Base-by-base conservation (phyloP, 2,888 invertebrate species). In the Sylvicola cinctus region DNA sequence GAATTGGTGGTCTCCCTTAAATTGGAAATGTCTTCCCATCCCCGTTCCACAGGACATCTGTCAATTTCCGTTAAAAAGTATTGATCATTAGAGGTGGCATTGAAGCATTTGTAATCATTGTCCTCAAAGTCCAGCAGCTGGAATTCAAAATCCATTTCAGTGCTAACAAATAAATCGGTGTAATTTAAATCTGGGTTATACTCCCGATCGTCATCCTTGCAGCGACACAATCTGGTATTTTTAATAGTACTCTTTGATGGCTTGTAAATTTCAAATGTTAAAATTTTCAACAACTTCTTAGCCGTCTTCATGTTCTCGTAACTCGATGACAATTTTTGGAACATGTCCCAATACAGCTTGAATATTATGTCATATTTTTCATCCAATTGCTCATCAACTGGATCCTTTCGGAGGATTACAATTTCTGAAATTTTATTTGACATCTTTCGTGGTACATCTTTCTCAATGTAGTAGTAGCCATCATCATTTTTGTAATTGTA, bases 111-210 rank as follows among this genome's bases (percentile, higher is more conserved):
- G 38, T 58, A 57, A 16, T 49, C 45, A 10, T 45, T 44, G 3
- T 52, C 49, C 13, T 50, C 44, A 36, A 56, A 56, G 41, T 60
- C 59, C 3, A 58, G 39, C 14, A 59, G 33, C 30, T 51, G 54
- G 35, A 58, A 51, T 2, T 38, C 31, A 33, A 42, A 45, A 31
- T 42, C 37, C 3, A 39, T 27, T 3, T 25, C 20, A 16, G 35
- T 29, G 1, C 31, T 34, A 5, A 32, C 32, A 10, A 32, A 32
- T 14, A 36, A 30, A 20, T 20, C 20, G 5, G 20, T 20, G 8
- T 20, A 20, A 2, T 11, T 27, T 30, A 34, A 8, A 15, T 38
- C 17, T 4, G 28, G 28, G 6, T 28, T n/a, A 6, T 13, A 13
- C 5, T 13, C 28, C 4, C 7, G 12, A 13, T 28, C 28, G 14